These are phyloP conservation scores for Cyprinus carpio DNA, from an alignment of 2,113 vertebrate genomes.

Conservation along the genomic window DNA sequence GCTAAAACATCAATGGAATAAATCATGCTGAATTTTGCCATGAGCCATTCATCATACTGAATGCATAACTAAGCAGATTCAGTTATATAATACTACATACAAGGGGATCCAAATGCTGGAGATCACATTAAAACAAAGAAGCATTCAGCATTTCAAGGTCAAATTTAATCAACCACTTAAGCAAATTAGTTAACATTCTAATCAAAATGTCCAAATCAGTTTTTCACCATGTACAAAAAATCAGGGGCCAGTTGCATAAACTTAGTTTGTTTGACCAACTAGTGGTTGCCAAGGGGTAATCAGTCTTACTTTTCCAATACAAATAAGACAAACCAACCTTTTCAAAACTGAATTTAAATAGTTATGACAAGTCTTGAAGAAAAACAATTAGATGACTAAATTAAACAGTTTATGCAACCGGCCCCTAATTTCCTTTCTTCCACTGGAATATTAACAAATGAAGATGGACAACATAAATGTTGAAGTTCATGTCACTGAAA, in stretches of 20 bases:
- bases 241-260: background rate
- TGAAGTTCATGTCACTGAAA: background rate
- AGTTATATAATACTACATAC: conserved; percentile 2
- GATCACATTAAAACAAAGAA: background rate
- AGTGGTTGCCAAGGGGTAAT: no score
- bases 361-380: no score
- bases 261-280: no score
- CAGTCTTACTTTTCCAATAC: no score
- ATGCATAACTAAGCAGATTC: background rate
- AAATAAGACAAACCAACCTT: no score
- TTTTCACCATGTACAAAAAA: background rate
- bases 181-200: background rate
- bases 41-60: background rate
- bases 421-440: background rate
- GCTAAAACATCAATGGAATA: conserved; percentile 22
- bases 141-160: background rate
- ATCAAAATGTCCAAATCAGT: background rate
- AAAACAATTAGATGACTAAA: no score
- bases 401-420: no score
- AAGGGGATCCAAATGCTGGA: background rate
- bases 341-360: no score
- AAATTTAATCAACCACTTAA: background rate
- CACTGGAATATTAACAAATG: background rate
- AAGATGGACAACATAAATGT: background rate
- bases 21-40: background rate